Base-by-base conservation (phyloP, 2,113 vertebrate genomes). In the Boulengeromyrus knoepffleri region DNA sequence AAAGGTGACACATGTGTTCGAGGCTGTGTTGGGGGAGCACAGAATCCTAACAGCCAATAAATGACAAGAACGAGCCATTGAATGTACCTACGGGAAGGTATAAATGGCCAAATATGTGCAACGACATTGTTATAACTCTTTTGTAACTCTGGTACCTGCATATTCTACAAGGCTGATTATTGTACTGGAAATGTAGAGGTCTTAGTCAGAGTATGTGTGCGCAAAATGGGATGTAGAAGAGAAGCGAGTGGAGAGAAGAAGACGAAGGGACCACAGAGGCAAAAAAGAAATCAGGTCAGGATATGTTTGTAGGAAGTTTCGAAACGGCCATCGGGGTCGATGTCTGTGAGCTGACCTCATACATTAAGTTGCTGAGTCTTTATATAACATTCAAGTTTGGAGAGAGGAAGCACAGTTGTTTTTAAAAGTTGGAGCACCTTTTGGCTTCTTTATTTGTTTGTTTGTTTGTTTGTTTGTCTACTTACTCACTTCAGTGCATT, bases 241-340 rank as follows among this genome's bases (percentile, higher is more conserved):
- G 56, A 86, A 46, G 50, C 70, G 24, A 36, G 53, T 46, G 13
- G 6, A 24, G 39, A 45, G 15, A 42, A 27, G 15, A 24, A 19
- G 12, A 36, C 17, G 85, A 17, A 53, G 49, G 39, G 24, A 47
- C 83, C 83, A n/a, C 39, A 47, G 83, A 85, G 39, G 83, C 39
- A 70, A 74, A 52, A 86, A 90, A 74, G 87, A 13, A 70, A 70
- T 70, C 62, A 46, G 85, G 84, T 87, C 56, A 90, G 85, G 45
- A 74, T 17, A 74, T 87, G 85, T 52, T 87, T 31, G 85, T n/a
- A 52, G 56, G 45, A 87, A 87, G 89, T 66, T 52, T 87, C 3
- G 6, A 58, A 86, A 86, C 3, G 84, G 89, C 45, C 24, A 6
- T 8, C 21, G 46, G 84, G 39, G 49, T 90, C 52, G 47, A 21